phyloP scores from a whole-genome alignment of 2,888 invertebrate species.

The Lepidocyrtinus sp. region DNA sequence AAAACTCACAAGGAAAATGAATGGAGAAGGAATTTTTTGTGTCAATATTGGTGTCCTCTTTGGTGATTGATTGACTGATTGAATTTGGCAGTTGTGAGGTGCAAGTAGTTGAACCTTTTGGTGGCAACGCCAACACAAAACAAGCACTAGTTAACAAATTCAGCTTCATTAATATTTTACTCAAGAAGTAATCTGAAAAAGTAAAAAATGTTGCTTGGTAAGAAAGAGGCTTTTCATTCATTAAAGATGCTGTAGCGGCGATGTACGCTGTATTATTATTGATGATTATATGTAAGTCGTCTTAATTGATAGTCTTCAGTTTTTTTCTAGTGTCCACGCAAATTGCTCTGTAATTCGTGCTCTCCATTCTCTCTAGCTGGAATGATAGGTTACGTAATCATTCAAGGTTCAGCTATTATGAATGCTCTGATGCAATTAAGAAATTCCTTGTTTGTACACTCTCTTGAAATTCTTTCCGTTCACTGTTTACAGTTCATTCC shows the following conservation, averaged over 20 bases:
- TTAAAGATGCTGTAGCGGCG: background rate
- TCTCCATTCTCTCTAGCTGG: no score
- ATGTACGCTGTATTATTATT: conserved; percentile 1
- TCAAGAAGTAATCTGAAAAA: background rate
- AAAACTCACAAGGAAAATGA: no score
- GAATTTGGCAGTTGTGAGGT: conserved; percentile 57
- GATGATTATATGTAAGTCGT: conserved; percentile 14
- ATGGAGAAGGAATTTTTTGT: conserved; percentile 9
- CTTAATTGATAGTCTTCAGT: conserved; percentile 8
- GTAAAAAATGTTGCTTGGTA: conserved; percentile 3
- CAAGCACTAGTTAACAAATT: background rate
- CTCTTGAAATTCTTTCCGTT: no score
- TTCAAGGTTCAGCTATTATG: conserved; percentile 21
- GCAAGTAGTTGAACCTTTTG: conserved; percentile 33
- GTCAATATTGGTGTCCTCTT: conserved; percentile 55
- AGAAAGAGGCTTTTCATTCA: background rate
- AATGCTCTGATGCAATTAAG: conserved; percentile 46
- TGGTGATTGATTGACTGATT: conserved; percentile 63
- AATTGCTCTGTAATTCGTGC: no score
- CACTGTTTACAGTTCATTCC: no score
- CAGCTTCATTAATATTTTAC: conserved; percentile 51
- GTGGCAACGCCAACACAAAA: conserved; percentile 37
- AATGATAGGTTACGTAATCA: conserved; percentile 24
- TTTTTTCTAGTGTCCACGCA: no score
- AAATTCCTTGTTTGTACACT: conserved; percentile 11